Evolutionary conservation across 2,113 vertebrate species (phyloP).

Genomic region (Nanger granti): DNA sequence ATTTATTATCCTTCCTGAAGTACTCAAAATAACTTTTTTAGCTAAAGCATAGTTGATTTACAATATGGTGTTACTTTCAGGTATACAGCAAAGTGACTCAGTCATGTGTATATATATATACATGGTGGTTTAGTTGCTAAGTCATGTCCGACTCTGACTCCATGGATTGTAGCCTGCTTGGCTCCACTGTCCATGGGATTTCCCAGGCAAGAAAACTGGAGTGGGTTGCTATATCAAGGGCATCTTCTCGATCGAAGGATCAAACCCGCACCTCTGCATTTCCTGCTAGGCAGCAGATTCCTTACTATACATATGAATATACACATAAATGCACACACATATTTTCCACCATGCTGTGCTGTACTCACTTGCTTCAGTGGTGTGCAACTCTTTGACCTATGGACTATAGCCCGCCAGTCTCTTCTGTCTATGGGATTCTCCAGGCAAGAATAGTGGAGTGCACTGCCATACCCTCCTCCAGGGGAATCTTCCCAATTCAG

Average conservation of each 20-base stretch:
- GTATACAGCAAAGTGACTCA: neutral
- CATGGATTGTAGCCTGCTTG: neutral
- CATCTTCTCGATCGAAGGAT: neutral
- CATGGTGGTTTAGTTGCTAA: neutral
- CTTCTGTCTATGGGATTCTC: neutral
- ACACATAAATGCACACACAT: neutral
- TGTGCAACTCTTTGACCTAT: neutral
- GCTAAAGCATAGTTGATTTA: too few relatives aligned
- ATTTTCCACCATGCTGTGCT: neutral
- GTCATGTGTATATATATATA: rapidly evolving
- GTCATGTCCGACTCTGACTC: neutral
- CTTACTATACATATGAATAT: neutral
- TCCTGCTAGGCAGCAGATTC: neutral
- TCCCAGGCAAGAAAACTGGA: neutral
- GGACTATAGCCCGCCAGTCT: neutral
- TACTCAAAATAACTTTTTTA: neutral
- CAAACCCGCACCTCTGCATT: neutral
- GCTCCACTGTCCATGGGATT: neutral
- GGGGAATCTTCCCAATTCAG: neutral
- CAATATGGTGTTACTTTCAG: neutral
- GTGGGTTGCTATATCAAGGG: neutral
- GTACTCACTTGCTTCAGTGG: neutral
- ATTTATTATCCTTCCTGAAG: neutral
- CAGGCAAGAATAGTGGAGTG: neutral
- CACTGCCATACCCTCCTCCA: neutral